Evolutionary conservation across 2,888 invertebrate species (phyloP).

Genomic region (Caenorhabditis sp.): DNA sequence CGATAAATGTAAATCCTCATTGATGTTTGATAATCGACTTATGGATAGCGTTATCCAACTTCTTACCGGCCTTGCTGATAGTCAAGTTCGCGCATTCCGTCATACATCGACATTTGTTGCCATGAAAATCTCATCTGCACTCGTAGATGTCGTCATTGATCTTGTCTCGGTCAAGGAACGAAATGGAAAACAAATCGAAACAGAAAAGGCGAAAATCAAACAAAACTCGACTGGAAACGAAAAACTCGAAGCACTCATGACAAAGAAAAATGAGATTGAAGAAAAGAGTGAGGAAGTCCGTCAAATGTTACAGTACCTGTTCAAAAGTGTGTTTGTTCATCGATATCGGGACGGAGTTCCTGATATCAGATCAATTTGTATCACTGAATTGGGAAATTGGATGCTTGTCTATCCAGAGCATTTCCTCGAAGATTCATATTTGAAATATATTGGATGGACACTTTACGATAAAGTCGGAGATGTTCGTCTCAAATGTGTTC

Average conservation of each 20-base stretch:
- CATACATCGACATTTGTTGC: constrained; percentile 85
- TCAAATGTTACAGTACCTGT: constrained; percentile 98
- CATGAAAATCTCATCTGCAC: constrained; percentile 98
- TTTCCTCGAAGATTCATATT: constrained; percentile 97
- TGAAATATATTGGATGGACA: constrained; percentile 99
- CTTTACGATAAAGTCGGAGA: constrained; percentile 90
- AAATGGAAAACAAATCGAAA: constrained; percentile 86
- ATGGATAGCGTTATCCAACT: constrained; percentile 99
- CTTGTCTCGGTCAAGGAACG: constrained; percentile 95
- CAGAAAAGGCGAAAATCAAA: constrained; percentile 75
- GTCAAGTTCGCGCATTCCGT: constrained; percentile 78
- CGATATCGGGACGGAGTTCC: constrained; percentile 92
- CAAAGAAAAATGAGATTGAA: constrained; percentile 91
- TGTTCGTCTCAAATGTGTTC: constrained; percentile 80
- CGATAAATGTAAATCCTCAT: constrained; percentile 95
- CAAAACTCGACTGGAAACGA: constrained; percentile 75
- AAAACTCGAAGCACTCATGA: constrained; percentile 88
- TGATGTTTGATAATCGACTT: constrained; percentile 92
- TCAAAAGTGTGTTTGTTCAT: constrained; percentile 98
- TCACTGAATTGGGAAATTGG: constrained; percentile 99
- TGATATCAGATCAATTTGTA: constrained; percentile 95
- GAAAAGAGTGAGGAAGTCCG: constrained; percentile 99
- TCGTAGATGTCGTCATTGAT: constrained; percentile 94
- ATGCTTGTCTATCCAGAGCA: constrained; percentile 99
- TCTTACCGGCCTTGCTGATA: constrained; percentile 94